Conservation (phyloP, 2,797 vertebrate species). For the Steatocranus sp. region DNA sequence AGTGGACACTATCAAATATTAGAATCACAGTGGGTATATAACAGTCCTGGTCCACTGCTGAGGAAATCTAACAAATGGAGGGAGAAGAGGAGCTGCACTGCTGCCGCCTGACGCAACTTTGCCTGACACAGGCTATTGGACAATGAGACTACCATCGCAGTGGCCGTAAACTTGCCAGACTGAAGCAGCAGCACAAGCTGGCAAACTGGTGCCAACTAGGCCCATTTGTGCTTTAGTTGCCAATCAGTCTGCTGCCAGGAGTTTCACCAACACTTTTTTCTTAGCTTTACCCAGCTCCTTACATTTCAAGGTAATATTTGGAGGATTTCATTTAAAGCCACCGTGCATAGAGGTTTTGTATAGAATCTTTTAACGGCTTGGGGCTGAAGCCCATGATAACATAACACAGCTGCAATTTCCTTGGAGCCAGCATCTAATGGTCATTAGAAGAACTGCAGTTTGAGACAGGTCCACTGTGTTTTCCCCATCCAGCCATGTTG, state of each 20-base stretch:
- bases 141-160: neutral
- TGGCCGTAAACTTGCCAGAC: neutral
- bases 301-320: neutral
- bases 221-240: conserved; percentile 7
- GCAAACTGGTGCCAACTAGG: neutral
- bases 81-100: neutral
- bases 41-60: neutral
- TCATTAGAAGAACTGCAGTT: neutral
- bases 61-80: neutral
- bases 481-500: neutral
- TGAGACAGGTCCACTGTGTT: neutral
- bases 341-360: neutral
- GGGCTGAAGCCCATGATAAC: neutral
- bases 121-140: neutral
- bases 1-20: neutral
- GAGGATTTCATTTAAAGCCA: neutral
- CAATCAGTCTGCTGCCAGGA: neutral
- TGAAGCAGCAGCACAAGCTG: neutral
- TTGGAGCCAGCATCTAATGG: neutral
- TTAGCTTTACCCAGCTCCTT: neutral
- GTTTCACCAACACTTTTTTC: neutral
- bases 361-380: neutral
- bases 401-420: neutral
- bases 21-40: conserved; percentile 2
- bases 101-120: neutral